Conservation (phyloP, 2,888 invertebrate species). For the Hyalella azteca region DNA sequence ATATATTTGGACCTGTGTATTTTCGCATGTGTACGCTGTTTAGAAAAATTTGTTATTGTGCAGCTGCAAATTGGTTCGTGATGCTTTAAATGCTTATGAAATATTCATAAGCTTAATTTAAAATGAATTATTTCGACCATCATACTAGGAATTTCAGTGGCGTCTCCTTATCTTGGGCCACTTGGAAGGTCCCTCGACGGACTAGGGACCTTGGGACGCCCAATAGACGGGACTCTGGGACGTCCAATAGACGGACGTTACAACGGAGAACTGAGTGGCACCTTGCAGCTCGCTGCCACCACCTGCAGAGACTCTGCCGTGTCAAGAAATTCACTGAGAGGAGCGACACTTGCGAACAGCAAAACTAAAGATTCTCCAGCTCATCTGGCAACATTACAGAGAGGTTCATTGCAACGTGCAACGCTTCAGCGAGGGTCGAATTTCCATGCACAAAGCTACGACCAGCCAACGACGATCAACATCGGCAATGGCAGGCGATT, state of each 20-base stretch:
- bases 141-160: not conserved
- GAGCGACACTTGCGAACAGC: not conserved
- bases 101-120: too few species aligned
- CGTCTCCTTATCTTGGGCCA: slow-evolving; percentile 31
- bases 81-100: too few species aligned
- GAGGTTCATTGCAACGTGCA: not conserved
- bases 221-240: slow-evolving; percentile 36
- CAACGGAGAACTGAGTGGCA: not conserved
- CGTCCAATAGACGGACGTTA: slow-evolving; percentile 18
- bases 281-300: not conserved
- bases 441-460: not conserved
- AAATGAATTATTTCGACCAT: too few species aligned
- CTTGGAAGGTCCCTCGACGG: slow-evolving; percentile 27
- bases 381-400: not conserved
- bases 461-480: not conserved
- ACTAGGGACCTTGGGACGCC: slow-evolving; percentile 28
- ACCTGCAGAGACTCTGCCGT: not conserved
- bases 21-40: too few species aligned
- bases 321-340: not conserved
- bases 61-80: too few species aligned
- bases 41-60: too few species aligned
- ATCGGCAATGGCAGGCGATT: not conserved
- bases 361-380: not conserved
- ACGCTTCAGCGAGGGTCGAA: not conserved
- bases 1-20: too few species aligned